Conservation (phyloP, 2,113 vertebrate genomes). For the Grammomys dolichurus region DNA sequence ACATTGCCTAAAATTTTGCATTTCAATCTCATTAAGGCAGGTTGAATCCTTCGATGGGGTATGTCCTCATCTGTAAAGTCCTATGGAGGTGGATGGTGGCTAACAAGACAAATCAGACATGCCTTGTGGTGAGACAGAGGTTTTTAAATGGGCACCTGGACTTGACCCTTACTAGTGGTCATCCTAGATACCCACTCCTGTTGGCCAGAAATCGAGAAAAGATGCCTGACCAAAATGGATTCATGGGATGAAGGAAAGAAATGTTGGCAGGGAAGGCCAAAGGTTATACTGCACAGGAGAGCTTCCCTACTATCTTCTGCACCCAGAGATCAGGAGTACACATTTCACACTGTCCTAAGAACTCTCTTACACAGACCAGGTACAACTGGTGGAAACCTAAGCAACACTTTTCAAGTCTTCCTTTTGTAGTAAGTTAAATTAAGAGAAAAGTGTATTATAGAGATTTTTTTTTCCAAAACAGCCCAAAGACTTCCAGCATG, state of each 20-base stretch:
- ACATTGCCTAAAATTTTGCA: neutral
- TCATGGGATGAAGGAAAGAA: neutral
- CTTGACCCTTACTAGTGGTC: neutral
- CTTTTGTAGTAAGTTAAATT: slow-evolving; percentile 3
- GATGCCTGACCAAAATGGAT: neutral
- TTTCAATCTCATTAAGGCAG: neutral
- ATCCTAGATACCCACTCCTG: neutral
- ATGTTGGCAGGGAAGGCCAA: neutral
- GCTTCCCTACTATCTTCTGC: neutral
- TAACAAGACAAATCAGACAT: neutral
- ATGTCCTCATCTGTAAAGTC: neutral
- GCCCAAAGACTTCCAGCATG: neutral
- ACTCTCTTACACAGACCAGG: neutral
- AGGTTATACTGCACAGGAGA: neutral
- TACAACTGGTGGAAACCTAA: neutral
- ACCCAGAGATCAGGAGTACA: neutral
- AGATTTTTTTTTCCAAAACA: neutral
- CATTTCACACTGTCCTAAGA: neutral
- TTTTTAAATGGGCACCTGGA: neutral
- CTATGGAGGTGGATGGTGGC: neutral
- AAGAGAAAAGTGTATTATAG: neutral
- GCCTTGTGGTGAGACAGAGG: no score
- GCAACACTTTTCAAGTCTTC: neutral
- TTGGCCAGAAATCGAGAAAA: neutral
- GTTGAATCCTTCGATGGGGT: neutral